These are phyloP conservation scores for Tribolium freemani DNA, from an alignment of 2,888 invertebrate species.

Conservation along the genomic window DNA sequence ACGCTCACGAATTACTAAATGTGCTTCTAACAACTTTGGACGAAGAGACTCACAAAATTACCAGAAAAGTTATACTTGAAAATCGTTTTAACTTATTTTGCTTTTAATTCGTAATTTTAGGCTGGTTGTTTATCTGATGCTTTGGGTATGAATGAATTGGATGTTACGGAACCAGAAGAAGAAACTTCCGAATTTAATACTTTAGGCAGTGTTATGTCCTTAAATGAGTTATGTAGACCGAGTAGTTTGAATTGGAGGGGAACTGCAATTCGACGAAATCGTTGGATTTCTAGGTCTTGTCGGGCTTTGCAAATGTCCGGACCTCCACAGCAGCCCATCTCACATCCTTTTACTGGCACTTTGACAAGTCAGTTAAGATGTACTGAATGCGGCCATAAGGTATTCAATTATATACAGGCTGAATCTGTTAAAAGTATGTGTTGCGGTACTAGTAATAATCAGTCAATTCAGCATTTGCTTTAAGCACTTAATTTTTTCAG, in stretches of 20 bases:
- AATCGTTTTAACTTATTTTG: not conserved
- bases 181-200: slow-evolving; percentile 54
- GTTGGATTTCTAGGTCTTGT: slow-evolving; percentile 69
- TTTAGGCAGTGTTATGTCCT: slow-evolving; percentile 65
- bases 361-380: slow-evolving; percentile 84
- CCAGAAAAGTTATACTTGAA: slow-evolving; percentile 70
- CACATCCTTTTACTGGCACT: slow-evolving; percentile 82
- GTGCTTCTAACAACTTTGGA: slow-evolving; percentile 91
- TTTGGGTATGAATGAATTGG: slow-evolving; percentile 71
- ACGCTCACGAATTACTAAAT: slow-evolving; percentile 94
- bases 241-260: slow-evolving; percentile 63
- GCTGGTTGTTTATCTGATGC: slow-evolving; percentile 85
- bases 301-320: slow-evolving; percentile 70
- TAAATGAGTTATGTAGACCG: slow-evolving; percentile 65
- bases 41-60: slow-evolving; percentile 80
- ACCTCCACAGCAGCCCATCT: slow-evolving; percentile 68
- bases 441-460: too few species aligned
- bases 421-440: too few species aligned
- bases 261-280: slow-evolving; percentile 61
- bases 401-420: too few species aligned
- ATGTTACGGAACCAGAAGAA: slow-evolving; percentile 61
- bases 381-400: slow-evolving; percentile 78
- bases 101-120: slow-evolving; percentile 53
- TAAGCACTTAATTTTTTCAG: too few species aligned
- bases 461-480: too few species aligned